A percentile compares a stretch with the other conserved stretches of the same genome.
phyloP scores from a whole-genome alignment of 1,140 invertebrate genomes.

The Acarapis woodi region DNA sequence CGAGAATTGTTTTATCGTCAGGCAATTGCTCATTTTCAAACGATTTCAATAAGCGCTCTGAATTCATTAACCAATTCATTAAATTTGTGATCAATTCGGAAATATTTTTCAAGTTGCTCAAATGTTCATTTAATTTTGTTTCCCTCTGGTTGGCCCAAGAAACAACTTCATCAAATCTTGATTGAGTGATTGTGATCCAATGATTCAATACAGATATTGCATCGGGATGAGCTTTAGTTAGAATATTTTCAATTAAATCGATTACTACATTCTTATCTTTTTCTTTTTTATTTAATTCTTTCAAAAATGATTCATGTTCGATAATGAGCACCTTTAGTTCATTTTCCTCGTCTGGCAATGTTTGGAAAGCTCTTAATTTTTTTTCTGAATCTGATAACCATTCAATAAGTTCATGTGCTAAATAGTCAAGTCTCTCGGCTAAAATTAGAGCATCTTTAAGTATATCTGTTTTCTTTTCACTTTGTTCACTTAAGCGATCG shows the following conservation, averaged over 20 bases:
- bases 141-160: slow-evolving; percentile 31
- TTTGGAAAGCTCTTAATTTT: slow-evolving; percentile 51
- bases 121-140: slow-evolving; percentile 42
- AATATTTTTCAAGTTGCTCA: slow-evolving; percentile 24
- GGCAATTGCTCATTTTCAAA: slow-evolving; percentile 60
- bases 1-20: slow-evolving; percentile 54
- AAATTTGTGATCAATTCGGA: slow-evolving; percentile 54
- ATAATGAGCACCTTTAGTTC: slow-evolving; percentile 49
- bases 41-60: slow-evolving; percentile 50
- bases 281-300: slow-evolving; percentile 52
- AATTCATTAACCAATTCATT: slow-evolving; percentile 59
- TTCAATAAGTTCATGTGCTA: slow-evolving; percentile 69
- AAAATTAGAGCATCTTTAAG: slow-evolving; percentile 49
- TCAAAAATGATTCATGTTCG: slow-evolving; percentile 56
- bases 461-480: slow-evolving; percentile 38
- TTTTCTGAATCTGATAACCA: slow-evolving; percentile 88
- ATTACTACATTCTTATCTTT: slow-evolving; percentile 58
- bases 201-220: slow-evolving; percentile 81
- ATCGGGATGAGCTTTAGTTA: slow-evolving; percentile 73
- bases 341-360: slow-evolving; percentile 62
- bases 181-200: slow-evolving; percentile 86
- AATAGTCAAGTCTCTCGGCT: slow-evolving; percentile 73
- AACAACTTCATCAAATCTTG: slow-evolving; percentile 67
- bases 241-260: slow-evolving; percentile 51
- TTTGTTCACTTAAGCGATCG: slow-evolving; percentile 46